These are phyloP conservation scores for Drosophila paranaensis DNA, from an alignment of 2,888 invertebrate genomes.

Conservation along the genomic window DNA sequence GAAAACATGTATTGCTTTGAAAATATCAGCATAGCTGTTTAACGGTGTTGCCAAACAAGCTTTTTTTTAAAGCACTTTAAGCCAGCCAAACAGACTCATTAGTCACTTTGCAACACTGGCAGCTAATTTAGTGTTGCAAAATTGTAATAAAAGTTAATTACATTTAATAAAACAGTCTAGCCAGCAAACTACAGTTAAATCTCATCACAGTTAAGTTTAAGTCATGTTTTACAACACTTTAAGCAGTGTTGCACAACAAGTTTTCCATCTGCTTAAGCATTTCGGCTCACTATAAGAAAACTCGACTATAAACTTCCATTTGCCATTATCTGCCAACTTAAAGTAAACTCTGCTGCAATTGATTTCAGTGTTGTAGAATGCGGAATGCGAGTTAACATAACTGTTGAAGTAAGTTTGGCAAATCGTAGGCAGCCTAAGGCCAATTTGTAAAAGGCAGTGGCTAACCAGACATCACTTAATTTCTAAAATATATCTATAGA, in stretches of 20 bases:
- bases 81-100: too few species aligned
- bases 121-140: not conserved
- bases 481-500: conserved; percentile 14
- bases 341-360: not conserved
- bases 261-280: not conserved
- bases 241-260: not conserved
- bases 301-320: not conserved
- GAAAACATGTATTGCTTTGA: too few species aligned
- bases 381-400: not conserved
- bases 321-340: not conserved
- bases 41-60: not conserved
- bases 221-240: not conserved
- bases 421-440: not conserved
- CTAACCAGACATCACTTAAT: conserved; percentile 42
- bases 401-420: not conserved
- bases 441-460: conserved; percentile 27
- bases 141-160: too few species aligned
- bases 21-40: too few species aligned
- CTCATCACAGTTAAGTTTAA: not conserved
- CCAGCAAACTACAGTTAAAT: too few species aligned
- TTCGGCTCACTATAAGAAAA: too few species aligned
- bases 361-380: not conserved
- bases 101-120: not conserved
- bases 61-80: not conserved
- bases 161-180: too few species aligned